Conservation (phyloP, 2,113 vertebrate species). For the Eulemur macaco region DNA sequence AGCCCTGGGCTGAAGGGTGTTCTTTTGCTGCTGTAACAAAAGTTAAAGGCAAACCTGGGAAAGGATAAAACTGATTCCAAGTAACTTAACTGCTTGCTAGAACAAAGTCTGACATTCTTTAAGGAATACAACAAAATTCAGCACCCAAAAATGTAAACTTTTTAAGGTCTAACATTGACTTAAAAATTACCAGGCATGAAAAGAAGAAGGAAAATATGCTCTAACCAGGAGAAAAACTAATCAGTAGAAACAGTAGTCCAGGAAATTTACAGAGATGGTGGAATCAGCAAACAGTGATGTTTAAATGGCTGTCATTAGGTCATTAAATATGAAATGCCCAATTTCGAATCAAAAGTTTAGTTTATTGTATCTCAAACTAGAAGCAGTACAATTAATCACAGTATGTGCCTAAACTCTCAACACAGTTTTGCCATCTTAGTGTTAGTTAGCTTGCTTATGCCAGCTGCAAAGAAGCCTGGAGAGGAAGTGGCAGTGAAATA, state of each 20-base stretch:
- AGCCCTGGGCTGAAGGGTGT: background rate
- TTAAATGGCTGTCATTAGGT: background rate
- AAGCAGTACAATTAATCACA: too few species aligned
- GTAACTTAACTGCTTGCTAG: background rate
- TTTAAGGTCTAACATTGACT: background rate
- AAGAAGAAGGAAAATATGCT: background rate
- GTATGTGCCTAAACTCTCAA: too few species aligned
- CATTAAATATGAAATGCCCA: too few species aligned
- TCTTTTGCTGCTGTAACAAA: background rate
- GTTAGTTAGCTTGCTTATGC: too few species aligned
- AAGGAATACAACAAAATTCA: conserved; percentile 45
- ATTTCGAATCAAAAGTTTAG: too few species aligned
- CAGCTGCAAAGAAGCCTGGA: too few species aligned
- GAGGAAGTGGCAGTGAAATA: too few species aligned
- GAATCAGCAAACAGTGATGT: background rate
- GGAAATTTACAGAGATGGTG: background rate
- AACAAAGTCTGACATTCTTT: background rate
- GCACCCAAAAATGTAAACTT: background rate
- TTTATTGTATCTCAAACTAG: too few species aligned
- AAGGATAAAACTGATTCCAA: background rate
- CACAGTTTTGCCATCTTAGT: too few species aligned
- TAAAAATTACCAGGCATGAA: conserved; percentile 13
- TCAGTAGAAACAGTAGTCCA: background rate
- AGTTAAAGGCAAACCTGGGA: background rate
- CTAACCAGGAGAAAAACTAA: conserved; percentile 3